Evolutionary conservation across 2,888 invertebrate species (phyloP).

Genomic region (Dynastes maya): DNA sequence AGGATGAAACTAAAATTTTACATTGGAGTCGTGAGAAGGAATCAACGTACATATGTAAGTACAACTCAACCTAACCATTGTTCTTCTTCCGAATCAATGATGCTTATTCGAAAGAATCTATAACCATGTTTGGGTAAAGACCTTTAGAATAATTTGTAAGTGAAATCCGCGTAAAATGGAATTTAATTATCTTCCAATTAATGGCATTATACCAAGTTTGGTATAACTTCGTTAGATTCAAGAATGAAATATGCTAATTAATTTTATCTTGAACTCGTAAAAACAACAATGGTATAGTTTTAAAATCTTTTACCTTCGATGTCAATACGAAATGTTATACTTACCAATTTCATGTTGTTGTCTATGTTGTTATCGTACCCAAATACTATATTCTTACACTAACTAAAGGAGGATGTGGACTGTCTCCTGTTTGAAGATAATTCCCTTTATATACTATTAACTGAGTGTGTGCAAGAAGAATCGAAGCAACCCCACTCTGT

Average conservation of each 20-base stretch:
- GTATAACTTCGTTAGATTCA: not conserved
- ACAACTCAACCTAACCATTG: not conserved
- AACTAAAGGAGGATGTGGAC: constrained; percentile 53
- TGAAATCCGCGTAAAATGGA: not conserved
- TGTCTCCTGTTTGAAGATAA: constrained; percentile 59
- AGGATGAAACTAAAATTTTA: not conserved
- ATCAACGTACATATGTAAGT: not conserved
- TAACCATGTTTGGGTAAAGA: not conserved
- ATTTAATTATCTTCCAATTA: constrained; percentile 11
- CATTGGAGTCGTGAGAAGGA: not conserved
- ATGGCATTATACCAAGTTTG: not conserved
- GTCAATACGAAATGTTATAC: constrained; percentile 30
- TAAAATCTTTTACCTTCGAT: too few relatives aligned
- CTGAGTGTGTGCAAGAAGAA: constrained; percentile 57
- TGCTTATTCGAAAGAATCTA: too few relatives aligned
- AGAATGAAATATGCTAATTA: not conserved
- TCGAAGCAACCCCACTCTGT: constrained; percentile 62
- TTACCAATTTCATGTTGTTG: constrained; percentile 61
- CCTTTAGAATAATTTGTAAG: constrained; percentile 13
- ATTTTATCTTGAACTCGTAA: not conserved
- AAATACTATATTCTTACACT: constrained; percentile 52
- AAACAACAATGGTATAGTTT: too few relatives aligned
- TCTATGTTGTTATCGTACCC: constrained; percentile 10
- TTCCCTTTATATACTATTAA: constrained; percentile 64
- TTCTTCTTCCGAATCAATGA: not conserved